Percentiles rank a stretch among this genome's conserved stretches.
Evolutionary conservation across 2,113 vertebrate genomes (phyloP).

Genomic region (Seriola rivoliana): DNA sequence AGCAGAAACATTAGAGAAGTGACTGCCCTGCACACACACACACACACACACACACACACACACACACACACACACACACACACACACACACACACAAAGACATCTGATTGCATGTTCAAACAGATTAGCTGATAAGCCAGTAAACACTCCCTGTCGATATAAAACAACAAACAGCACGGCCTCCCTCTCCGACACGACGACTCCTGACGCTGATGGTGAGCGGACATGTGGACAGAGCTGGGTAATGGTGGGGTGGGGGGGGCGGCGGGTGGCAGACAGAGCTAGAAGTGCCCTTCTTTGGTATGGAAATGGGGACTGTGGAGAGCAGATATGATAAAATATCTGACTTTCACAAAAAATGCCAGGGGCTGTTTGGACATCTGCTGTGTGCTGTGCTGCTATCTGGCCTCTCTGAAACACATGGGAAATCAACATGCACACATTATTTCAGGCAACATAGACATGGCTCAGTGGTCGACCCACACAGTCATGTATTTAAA

Average conservation of each 20-base stretch:
- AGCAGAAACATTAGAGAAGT: background rate
- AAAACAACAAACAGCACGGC: constrained; percentile 10
- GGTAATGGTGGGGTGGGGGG: constrained; percentile 22
- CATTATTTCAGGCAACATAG: constrained; percentile 53
- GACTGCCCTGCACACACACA: background rate
- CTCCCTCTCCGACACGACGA: background rate
- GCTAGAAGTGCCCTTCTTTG: constrained; percentile 51
- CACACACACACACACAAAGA: background rate
- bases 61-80: background rate
- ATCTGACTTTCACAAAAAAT: constrained; percentile 60
- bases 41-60: no score
- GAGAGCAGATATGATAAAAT: constrained; percentile 64
- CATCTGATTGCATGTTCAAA: constrained; percentile 6
- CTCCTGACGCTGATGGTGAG: constrained; percentile 14
- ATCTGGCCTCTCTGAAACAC: constrained; percentile 54
- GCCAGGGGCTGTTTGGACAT: constrained; percentile 78
- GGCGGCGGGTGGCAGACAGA: constrained; percentile 5
- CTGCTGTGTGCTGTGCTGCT: constrained; percentile 63
- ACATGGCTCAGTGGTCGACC: constrained; percentile 1
- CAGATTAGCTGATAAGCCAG: constrained; percentile 30
- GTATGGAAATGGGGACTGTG: constrained; percentile 68
- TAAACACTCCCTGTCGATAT: background rate
- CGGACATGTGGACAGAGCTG: constrained; percentile 49
- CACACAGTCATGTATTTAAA: constrained; percentile 40
- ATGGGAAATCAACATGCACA: constrained; percentile 67